These are phyloP conservation scores for Triplophysa bombifrons DNA, from an alignment of 2,797 vertebrate genomes.

Conservation along the genomic window DNA sequence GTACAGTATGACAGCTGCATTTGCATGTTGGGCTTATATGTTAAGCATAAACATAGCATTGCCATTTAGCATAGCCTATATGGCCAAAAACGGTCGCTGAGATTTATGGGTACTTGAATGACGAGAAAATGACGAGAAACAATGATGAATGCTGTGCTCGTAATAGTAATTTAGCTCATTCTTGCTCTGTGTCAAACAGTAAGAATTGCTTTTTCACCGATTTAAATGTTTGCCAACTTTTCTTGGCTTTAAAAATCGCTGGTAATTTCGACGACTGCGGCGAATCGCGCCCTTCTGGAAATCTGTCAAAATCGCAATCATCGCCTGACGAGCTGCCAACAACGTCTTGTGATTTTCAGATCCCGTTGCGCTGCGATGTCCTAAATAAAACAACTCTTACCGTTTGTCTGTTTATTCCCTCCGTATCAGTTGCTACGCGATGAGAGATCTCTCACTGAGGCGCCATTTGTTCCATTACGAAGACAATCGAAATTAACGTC, in stretches of 20 bases:
- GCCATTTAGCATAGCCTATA: neutral
- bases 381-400: conserved; percentile 32
- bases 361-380: conserved; percentile 34
- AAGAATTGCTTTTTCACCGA: neutral
- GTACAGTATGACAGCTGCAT: neutral
- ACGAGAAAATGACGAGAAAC: conserved; percentile 57
- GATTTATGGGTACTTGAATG: conserved; percentile 41
- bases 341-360: conserved; percentile 32
- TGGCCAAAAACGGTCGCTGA: neutral
- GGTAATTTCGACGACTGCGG: conserved; percentile 2
- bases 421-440: conserved; percentile 50
- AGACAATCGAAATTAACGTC: conserved; percentile 15
- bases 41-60: neutral
- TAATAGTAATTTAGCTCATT: conserved; percentile 61
- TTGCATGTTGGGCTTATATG: neutral
- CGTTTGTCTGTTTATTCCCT: conserved; percentile 35
- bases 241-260: conserved; percentile 17
- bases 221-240: conserved; percentile 23
- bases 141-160: conserved; percentile 52
- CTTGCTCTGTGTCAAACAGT: conserved; percentile 34
- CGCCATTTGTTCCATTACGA: neutral
- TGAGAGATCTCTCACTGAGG: neutral
- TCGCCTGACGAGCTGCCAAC: conserved; percentile 1
- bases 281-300: conserved; percentile 23
- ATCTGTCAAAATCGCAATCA: conserved; percentile 17